Conservation (phyloP, 1,140 invertebrate species). For the Trypoxylus dichotomus region DNA sequence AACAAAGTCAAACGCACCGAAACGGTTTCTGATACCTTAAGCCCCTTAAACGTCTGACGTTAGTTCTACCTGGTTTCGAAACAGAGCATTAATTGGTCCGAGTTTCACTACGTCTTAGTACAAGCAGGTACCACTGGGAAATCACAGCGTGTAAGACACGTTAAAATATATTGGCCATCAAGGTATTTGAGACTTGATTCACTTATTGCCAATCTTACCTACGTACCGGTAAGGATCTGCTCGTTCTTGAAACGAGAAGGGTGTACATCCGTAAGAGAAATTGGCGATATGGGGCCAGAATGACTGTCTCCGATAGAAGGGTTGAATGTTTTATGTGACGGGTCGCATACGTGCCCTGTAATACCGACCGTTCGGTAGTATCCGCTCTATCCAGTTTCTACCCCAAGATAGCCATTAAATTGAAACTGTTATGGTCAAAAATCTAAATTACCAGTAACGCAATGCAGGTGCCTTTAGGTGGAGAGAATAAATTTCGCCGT, state of each 20-base stretch:
- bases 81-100: slow-evolving; percentile 15
- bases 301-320: slow-evolving; percentile 22
- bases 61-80: not conserved
- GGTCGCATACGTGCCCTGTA: slow-evolving; percentile 10
- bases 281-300: slow-evolving; percentile 14
- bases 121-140: slow-evolving; percentile 11
- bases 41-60: not conserved
- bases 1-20: too few species aligned
- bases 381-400: not conserved
- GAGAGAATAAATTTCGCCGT: not conserved
- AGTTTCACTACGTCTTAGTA: not conserved
- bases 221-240: not conserved
- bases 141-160: slow-evolving; percentile 18
- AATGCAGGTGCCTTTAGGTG: not conserved
- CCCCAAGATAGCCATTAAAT: slow-evolving; percentile 13
- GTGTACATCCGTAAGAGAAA: not conserved
- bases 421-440: slow-evolving; percentile 15
- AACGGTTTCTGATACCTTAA: not conserved
- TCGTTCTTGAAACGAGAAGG: not conserved
- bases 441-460: slow-evolving; percentile 4
- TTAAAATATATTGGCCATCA: slow-evolving; percentile 22
- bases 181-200: slow-evolving; percentile 16
- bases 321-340: slow-evolving; percentile 22
- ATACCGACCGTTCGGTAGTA: slow-evolving; percentile 3
- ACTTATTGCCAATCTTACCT: slow-evolving; percentile 25